These are phyloP conservation scores for Kryphioiulus occultus DNA, from an alignment of 2,888 invertebrate genomes.

Conservation along the genomic window DNA sequence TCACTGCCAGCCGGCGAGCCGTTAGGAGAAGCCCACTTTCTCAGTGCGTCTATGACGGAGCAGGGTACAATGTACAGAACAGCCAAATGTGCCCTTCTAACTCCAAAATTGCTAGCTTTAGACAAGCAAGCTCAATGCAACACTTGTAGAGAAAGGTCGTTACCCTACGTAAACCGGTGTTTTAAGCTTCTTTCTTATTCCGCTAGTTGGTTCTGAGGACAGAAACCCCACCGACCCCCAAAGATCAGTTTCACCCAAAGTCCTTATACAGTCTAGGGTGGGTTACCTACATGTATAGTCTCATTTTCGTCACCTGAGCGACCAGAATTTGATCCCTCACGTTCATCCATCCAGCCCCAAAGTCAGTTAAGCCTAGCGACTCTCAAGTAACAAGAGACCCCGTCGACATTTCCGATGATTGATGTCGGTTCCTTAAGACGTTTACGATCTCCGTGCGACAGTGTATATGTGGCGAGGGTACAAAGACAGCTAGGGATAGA, in stretches of 20 bases:
- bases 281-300: not conserved
- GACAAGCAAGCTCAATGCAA: not conserved
- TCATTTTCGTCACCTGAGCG: not conserved
- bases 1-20: no score
- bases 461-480: not conserved
- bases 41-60: no score
- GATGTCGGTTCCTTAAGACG: conserved; percentile 5
- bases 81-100: not conserved
- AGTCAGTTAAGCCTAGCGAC: conserved; percentile 5
- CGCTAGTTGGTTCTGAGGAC: no score
- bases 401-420: not conserved
- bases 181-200: not conserved
- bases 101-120: not conserved
- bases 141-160: not conserved
- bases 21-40: no score
- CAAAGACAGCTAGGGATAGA: not conserved
- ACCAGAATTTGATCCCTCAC: not conserved
- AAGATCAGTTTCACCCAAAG: not conserved
- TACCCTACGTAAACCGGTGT: not conserved
- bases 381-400: not conserved
- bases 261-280: not conserved
- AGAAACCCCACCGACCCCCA: not conserved
- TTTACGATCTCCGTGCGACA: not conserved
- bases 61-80: no score
- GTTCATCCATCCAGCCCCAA: not conserved